These are phyloP conservation scores for Pristionchus entomophagus DNA, from an alignment of 2,888 invertebrate genomes.

Conservation along the genomic window DNA sequence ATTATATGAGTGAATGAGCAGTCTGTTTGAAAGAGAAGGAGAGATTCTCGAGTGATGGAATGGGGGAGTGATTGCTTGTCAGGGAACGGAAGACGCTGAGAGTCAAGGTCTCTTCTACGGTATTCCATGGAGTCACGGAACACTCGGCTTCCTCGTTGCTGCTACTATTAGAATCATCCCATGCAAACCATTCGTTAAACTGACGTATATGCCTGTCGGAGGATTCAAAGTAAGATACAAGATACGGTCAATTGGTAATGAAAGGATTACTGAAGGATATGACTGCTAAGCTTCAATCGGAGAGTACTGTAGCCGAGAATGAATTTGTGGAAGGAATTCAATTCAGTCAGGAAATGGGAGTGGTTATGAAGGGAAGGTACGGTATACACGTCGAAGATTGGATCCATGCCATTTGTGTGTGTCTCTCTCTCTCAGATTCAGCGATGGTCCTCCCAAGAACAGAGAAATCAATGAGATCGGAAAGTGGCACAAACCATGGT, in stretches of 20 bases:
- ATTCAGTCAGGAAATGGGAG: constrained; percentile 83
- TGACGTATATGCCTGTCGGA: constrained; percentile 82
- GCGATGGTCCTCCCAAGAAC: constrained; percentile 64
- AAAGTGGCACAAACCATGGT: constrained; percentile 88
- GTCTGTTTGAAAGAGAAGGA: too few species aligned
- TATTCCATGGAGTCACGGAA: constrained; percentile 90
- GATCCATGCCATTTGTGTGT: too few species aligned
- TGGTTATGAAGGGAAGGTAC: constrained; percentile 85
- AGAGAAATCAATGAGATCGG: constrained; percentile 83
- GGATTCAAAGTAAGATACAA: constrained; percentile 7
- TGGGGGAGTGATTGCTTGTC: not conserved
- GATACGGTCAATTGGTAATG: not conserved
- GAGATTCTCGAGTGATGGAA: not conserved
- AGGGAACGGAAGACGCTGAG: constrained; percentile 77
- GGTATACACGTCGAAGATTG: not conserved
- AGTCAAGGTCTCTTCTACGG: constrained; percentile 86
- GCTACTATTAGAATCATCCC: constrained; percentile 81
- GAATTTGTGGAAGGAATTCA: constrained; percentile 87
- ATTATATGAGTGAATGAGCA: too few species aligned
- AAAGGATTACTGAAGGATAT: constrained; percentile 77
- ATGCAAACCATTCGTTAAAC: constrained; percentile 81
- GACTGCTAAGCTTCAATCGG: constrained; percentile 79
- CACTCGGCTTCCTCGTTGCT: constrained; percentile 85
- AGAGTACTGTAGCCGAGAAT: constrained; percentile 79
- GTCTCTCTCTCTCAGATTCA: constrained; percentile 59